These are phyloP conservation scores for Drosophila navojoa DNA, from an alignment of 1,140 invertebrate genomes.

Conservation along the genomic window DNA sequence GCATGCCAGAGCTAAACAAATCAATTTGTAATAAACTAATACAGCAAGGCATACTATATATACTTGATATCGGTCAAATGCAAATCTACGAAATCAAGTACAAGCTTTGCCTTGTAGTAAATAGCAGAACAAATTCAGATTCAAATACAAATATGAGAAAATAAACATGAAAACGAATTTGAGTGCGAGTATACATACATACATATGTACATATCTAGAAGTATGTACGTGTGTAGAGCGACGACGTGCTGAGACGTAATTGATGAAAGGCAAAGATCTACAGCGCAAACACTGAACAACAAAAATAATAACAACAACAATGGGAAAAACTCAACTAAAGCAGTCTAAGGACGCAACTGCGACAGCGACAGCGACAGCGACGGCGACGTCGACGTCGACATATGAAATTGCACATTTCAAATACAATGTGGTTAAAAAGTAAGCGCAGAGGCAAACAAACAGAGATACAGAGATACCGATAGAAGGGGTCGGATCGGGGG, in stretches of 20 bases:
- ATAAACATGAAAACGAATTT: neutral
- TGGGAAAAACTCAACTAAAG: constrained; percentile 33
- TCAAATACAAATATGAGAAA: neutral
- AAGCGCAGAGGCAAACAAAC: constrained; percentile 58
- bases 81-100: no score
- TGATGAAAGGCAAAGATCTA: constrained; percentile 62
- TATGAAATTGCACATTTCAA: constrained; percentile 80
- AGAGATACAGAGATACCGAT: constrained; percentile 42
- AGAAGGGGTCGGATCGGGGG: neutral
- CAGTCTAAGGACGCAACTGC: constrained; percentile 26
- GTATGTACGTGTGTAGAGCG: neutral
- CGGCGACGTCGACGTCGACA: constrained; percentile 26
- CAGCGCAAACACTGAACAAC: constrained; percentile 34
- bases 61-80: no score
- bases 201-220: no score
- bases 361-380: neutral
- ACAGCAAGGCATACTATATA: no score
- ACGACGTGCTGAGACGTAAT: constrained; percentile 53
- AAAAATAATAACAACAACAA: constrained; percentile 25
- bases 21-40: no score
- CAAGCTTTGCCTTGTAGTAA: neutral
- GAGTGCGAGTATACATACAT: constrained; percentile 5
- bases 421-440: constrained; percentile 82
- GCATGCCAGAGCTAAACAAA: neutral
- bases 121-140: constrained; percentile 14